phyloP scores from a whole-genome alignment of 2,888 invertebrate genomes.

The Argyresthia albistria region DNA sequence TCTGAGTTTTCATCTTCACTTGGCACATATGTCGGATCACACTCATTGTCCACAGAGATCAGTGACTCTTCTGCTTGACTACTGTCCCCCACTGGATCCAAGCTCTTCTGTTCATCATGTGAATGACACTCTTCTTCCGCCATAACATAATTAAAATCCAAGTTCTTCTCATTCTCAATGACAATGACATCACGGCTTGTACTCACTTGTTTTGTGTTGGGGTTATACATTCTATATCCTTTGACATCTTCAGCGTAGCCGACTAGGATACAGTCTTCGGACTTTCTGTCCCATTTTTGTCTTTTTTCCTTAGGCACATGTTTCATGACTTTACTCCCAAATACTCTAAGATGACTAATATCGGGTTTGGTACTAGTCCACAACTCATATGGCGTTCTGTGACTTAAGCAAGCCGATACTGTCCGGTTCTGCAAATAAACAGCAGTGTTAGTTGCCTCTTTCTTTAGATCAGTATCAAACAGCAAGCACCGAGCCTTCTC shows the following conservation, averaged over 20 bases:
- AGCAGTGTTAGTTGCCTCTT: too few species aligned
- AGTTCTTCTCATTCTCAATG: not conserved
- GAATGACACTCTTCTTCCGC: not conserved
- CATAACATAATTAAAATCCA: not conserved
- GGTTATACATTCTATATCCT: constrained; percentile 18
- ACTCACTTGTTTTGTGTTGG: constrained; percentile 2
- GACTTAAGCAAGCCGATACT: not conserved
- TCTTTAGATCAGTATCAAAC: too few species aligned
- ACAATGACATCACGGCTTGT: constrained; percentile 1
- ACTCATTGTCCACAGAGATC: not conserved
- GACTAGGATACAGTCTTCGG: constrained; percentile 16
- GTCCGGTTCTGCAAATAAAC: too few species aligned
- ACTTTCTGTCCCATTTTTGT: constrained; percentile 17
- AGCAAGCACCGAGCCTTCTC: too few species aligned
- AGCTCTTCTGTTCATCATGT: not conserved
- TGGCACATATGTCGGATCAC: not conserved
- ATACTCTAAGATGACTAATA: not conserved
- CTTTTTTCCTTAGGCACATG: constrained; percentile 22
- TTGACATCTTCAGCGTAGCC: constrained; percentile 19
- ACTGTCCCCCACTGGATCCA: not conserved
- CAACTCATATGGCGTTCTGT: not conserved
- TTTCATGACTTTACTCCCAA: not conserved
- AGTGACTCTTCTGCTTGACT: not conserved
- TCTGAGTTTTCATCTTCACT: not conserved
- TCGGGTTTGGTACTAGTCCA: not conserved